Percentiles rank a stretch among this genome's conserved stretches.
These are phyloP conservation scores for Camponotus vicinus DNA, from an alignment of 1,140 invertebrate genomes.

Conservation along the genomic window DNA sequence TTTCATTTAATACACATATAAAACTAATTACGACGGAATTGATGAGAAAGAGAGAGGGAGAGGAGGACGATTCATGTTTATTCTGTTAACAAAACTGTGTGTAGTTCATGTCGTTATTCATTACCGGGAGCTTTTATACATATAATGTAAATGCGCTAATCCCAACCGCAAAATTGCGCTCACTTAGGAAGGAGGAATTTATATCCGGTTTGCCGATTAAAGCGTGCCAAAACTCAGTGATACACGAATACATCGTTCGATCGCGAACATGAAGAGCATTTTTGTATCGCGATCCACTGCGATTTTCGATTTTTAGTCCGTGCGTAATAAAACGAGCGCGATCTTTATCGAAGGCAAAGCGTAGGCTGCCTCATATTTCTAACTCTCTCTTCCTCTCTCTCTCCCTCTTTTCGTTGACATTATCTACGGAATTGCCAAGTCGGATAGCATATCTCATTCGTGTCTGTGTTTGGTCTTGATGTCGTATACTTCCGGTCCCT, in stretches of 20 bases:
- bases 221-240: neutral
- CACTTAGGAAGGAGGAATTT: neutral
- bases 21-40: conserved; percentile 31
- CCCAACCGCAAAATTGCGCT: conserved; percentile 36
- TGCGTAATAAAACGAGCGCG: neutral
- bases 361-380: conserved; percentile 16
- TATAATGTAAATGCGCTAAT: conserved; percentile 51
- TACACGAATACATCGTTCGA: neutral
- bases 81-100: conserved; percentile 20
- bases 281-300: neutral
- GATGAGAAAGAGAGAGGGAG: neutral
- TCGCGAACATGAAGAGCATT: neutral
- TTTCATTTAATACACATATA: conserved; percentile 12
- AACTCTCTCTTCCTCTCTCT: too few species aligned
- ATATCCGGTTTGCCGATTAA: neutral
- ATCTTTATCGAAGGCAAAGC: conserved; percentile 50
- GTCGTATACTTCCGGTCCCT: neutral
- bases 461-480: neutral
- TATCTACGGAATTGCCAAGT: conserved; percentile 29
- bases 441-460: conserved; percentile 63
- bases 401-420: conserved; percentile 2
- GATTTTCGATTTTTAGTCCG: conserved; percentile 21
- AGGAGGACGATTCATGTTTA: conserved; percentile 24
- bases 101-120: conserved; percentile 15
- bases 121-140: neutral